Conservation (phyloP, 2,113 vertebrate species). For the Fulmarus glacialis region DNA sequence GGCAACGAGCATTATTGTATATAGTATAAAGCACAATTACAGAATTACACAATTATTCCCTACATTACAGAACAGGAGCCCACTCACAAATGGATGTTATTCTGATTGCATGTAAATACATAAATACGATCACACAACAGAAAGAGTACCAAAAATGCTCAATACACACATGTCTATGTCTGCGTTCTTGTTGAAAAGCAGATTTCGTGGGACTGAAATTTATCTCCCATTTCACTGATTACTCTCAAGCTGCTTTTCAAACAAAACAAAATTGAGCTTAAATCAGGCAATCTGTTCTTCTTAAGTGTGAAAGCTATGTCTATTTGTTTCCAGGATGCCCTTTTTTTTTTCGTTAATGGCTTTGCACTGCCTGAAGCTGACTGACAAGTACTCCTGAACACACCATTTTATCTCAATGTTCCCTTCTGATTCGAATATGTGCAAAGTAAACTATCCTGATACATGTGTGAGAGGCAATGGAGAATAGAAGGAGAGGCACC, state of each 20-base stretch:
- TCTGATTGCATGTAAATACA: background rate
- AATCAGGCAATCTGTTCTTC: background rate
- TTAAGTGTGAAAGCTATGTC: background rate
- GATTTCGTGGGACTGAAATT: background rate
- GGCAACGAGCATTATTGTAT: background rate
- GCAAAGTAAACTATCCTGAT: background rate
- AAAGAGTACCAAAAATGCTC: background rate
- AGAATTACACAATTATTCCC: no score
- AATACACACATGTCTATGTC: background rate
- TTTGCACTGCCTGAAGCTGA: background rate
- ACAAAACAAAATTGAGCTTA: background rate
- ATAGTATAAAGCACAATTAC: background rate
- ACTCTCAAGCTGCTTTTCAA: background rate
- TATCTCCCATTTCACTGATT: background rate
- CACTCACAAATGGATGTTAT: background rate
- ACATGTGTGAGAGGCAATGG: background rate
- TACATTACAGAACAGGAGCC: background rate
- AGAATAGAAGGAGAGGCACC: background rate
- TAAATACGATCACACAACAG: background rate
- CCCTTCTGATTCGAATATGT: background rate
- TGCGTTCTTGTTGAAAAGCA: background rate
- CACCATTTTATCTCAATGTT: background rate
- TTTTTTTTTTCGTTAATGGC: background rate
- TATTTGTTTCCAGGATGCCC: background rate
- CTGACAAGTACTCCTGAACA: background rate